Conservation (phyloP, 2,888 invertebrate genomes). For the Drosophila hamatofila region DNA sequence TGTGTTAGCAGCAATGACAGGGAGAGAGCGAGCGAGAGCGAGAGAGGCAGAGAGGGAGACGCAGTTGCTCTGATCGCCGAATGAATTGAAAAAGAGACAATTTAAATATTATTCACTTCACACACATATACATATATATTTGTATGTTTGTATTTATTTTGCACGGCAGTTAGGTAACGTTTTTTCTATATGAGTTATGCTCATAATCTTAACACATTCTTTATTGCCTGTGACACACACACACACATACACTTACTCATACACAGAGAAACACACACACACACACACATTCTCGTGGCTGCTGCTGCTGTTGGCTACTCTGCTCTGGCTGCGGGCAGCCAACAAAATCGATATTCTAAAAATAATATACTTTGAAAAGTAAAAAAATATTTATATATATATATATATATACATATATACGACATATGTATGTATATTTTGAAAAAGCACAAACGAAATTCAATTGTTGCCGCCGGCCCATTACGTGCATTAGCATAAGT, state of each 20-base stretch:
- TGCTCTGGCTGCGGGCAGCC: conserved; percentile 63
- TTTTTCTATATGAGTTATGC: conserved; percentile 68
- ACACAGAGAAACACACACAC: conserved; percentile 19
- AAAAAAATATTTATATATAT: conserved; percentile 42
- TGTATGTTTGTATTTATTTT: conserved; percentile 38
- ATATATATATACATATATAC: background rate
- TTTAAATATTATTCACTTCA: conserved; percentile 33
- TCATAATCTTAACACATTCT: conserved; percentile 79
- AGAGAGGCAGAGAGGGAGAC: conserved; percentile 18
- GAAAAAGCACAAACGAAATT: conserved; percentile 70
- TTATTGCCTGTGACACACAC: conserved; percentile 55
- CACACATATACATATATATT: conserved; percentile 3
- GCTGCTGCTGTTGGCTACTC: conserved; percentile 47
- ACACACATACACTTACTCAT: conserved; percentile 22
- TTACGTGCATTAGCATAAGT: conserved; percentile 17
- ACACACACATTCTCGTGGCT: conserved; percentile 34
- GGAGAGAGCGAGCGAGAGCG: conserved; percentile 25
- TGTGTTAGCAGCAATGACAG: conserved; percentile 45
- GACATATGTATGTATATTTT: conserved; percentile 10
- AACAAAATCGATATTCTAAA: conserved; percentile 83
- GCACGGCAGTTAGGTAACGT: conserved; percentile 74
- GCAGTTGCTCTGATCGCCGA: conserved; percentile 60
- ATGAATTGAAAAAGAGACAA: conserved; percentile 32
- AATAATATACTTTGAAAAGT: conserved; percentile 81
- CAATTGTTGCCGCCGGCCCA: conserved; percentile 64